Percentiles rank a stretch among this genome's conserved stretches.
These are phyloP conservation scores for Pollimyrus isidori DNA, from an alignment of 2,113 vertebrate species.

Conservation along the genomic window DNA sequence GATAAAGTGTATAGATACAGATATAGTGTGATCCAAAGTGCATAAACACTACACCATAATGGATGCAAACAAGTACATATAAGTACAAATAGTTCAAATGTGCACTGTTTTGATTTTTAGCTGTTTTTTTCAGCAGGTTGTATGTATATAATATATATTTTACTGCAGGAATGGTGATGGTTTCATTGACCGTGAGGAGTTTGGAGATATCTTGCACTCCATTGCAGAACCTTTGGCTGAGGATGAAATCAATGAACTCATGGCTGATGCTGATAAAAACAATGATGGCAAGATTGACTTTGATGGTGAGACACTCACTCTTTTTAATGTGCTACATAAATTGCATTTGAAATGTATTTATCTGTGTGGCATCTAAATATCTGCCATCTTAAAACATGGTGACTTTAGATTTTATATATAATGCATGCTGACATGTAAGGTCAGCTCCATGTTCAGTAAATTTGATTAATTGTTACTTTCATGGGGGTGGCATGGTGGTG, in stretches of 20 bases:
- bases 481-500: too few species aligned
- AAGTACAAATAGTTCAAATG: too few species aligned
- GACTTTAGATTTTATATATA: not conserved
- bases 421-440: not conserved
- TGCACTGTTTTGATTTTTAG: too few species aligned
- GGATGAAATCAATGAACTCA: slow-evolving; percentile 67
- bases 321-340: not conserved
- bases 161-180: slow-evolving; percentile 60
- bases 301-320: slow-evolving; percentile 52
- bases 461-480: not conserved
- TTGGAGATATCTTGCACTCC: slow-evolving; percentile 53
- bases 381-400: not conserved
- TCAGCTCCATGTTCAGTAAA: not conserved
- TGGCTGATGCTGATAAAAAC: slow-evolving; percentile 61
- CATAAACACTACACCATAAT: too few species aligned
- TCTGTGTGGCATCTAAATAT: not conserved
- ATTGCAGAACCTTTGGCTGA: slow-evolving; percentile 56
- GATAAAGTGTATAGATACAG: too few species aligned
- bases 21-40: too few species aligned
- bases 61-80: too few species aligned
- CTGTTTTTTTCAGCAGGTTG: too few species aligned
- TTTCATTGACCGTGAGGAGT: slow-evolving; percentile 64
- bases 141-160: too few species aligned
- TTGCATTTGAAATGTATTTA: not conserved
- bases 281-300: slow-evolving; percentile 70